These are phyloP conservation scores for Odontothrips loti DNA, from an alignment of 2,888 invertebrate genomes.

Conservation along the genomic window DNA sequence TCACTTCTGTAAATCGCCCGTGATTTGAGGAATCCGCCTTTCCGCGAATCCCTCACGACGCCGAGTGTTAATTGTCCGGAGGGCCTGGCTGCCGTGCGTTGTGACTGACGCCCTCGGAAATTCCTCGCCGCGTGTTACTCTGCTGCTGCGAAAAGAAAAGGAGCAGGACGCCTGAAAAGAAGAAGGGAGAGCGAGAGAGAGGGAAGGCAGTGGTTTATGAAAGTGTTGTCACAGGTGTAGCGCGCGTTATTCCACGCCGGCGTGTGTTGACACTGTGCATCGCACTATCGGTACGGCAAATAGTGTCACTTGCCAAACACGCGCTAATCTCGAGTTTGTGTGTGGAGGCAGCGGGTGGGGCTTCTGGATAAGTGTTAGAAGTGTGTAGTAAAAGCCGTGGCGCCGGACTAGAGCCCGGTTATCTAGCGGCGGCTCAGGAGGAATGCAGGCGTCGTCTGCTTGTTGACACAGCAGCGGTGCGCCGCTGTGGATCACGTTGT, in stretches of 20 bases:
- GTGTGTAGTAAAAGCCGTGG: background rate
- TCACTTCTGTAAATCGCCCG: too few relatives aligned
- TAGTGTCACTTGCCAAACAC: background rate
- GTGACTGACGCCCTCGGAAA: background rate
- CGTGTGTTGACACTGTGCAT: background rate
- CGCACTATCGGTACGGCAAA: background rate
- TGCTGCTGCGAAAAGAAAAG: too few relatives aligned
- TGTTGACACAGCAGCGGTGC: too few relatives aligned
- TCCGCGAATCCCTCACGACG: too few relatives aligned
- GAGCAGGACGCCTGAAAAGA: too few relatives aligned
- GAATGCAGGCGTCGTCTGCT: too few relatives aligned
- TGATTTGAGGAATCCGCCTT: too few relatives aligned
- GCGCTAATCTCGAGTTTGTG: background rate
- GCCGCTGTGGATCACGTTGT: too few relatives aligned
- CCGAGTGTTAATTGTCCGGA: background rate
- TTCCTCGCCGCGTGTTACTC: background rate
- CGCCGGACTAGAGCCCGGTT: background rate
- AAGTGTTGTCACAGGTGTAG: background rate
- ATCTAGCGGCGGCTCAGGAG: background rate
- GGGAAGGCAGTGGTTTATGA: background rate
- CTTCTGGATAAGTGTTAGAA: background rate
- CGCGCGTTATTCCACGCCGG: background rate
- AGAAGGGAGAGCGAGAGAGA: background rate
- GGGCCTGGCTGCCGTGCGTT: background rate
- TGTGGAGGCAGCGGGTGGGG: background rate